phyloP scores from a whole-genome alignment of 2,113 vertebrate genomes.

The Callorhinus ursinus region DNA sequence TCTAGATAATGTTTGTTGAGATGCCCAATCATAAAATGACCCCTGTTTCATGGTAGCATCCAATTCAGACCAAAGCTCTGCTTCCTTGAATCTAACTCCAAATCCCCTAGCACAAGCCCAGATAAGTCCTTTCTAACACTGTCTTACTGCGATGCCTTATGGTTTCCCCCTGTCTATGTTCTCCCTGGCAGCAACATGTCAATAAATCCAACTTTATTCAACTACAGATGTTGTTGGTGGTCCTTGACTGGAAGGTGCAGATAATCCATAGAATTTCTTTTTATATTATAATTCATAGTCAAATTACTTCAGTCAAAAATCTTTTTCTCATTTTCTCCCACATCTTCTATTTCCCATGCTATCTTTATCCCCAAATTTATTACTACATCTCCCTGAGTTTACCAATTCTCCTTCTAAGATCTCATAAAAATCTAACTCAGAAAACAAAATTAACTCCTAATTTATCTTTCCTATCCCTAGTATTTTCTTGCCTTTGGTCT shows the following conservation, averaged over 20 bases:
- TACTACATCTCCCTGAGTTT: background rate
- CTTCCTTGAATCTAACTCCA: background rate
- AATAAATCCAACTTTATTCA: background rate
- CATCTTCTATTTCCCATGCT: background rate
- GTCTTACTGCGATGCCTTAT: background rate
- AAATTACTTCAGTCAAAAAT: slow-evolving; percentile 1
- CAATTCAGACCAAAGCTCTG: background rate
- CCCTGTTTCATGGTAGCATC: background rate
- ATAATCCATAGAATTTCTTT: background rate
- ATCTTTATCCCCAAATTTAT: background rate
- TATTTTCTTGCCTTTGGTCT: background rate
- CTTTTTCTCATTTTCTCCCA: background rate
- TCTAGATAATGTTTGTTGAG: background rate
- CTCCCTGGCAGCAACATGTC: background rate
- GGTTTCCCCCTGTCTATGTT: background rate
- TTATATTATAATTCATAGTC: background rate
- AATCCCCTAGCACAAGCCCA: background rate
- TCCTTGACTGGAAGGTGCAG: background rate
- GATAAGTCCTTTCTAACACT: background rate
- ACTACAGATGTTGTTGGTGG: background rate
- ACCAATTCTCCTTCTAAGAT: background rate
- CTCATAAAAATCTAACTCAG: background rate
- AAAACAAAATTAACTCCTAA: slow-evolving; percentile 6
- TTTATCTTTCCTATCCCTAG: background rate
- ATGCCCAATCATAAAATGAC: background rate